Evolutionary conservation across 2,888 invertebrate species (phyloP), one percentile per base, ranked within the genome.

Genomic region (Artemia sinica): DNA sequence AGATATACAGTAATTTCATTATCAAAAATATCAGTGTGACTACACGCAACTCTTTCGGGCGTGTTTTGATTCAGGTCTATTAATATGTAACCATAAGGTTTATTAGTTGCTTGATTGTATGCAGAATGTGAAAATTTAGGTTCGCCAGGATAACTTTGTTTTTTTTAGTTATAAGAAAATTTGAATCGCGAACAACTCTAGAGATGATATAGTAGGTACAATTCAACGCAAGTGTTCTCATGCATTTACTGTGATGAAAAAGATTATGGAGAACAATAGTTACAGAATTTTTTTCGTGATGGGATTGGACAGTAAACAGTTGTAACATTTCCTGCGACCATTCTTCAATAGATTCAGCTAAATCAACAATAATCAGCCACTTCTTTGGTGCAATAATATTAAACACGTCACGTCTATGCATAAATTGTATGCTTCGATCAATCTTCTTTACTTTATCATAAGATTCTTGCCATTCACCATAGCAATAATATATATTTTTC

Each of bases 81-180:
- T n/a, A 18, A 18, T 18, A 18, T 18, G 18, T 18, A 18, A 18
- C 18, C 18, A 18, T 18, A 18, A 18, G 18, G 58, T 58, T 58
- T 58, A 14, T 14, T 58, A n/a, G 58, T 58, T 58, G 58, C 58
- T 14, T 58, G 58, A 14, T 58, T 58, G 58, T 58, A 58, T 6
- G 58, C 58, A 9, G n/a, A n/a, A 58, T 14, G n/a, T 7, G 14
- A 14, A 14, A 14, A 58, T 8, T 14, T 14, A 6, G 58, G 58
- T 8, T 58, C n/a, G 7, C 58, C 8, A 58, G 58, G 58, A 18
- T 18, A 18, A 18, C 1, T 18, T 18, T 18, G 18, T 18, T 18
- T 18, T 18, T 18, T 18, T 18, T 18, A 8, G 58, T 58, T 14
- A 8, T 58, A 7, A 58, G 8, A 58, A 14, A 58, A 14, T 9